A percentile compares a stretch with the other conserved stretches of the same genome.
Conservation (phyloP, 2,888 invertebrate genomes). For the Adela reaumurella region DNA sequence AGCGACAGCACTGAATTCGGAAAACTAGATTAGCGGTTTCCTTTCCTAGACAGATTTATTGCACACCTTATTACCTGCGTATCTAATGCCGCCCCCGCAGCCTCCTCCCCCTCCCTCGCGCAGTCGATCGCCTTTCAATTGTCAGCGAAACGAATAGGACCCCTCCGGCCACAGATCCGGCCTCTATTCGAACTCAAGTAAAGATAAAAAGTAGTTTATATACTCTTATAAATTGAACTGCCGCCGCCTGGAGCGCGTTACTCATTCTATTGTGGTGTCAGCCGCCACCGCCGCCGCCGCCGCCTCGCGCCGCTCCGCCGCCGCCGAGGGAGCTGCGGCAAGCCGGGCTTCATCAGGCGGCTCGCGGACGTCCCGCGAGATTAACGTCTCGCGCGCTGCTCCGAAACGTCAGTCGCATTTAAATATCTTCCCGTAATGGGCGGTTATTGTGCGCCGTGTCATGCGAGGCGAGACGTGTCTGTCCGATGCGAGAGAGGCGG, state of each 20-base stretch:
- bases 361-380: too few relatives aligned
- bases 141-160: neutral
- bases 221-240: neutral
- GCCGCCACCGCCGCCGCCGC: neutral
- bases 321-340: too few relatives aligned
- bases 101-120: neutral
- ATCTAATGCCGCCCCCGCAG: too few relatives aligned
- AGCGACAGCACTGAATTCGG: neutral
- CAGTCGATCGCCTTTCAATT: neutral
- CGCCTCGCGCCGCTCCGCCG: too few relatives aligned
- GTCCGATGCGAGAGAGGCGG: too few relatives aligned
- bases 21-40: neutral
- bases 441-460: neutral
- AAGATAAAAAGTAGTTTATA: neutral
- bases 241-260: neutral
- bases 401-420: neutral
- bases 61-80: neutral
- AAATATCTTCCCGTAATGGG: neutral
- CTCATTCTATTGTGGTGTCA: neutral
- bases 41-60: neutral
- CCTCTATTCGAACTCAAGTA: neutral
- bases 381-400: too few relatives aligned
- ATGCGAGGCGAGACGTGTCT: neutral
- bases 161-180: neutral
- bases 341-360: too few relatives aligned